Percentiles rank a stretch among this genome's conserved stretches.
These are phyloP conservation scores for Cerastoderma edule DNA, from an alignment of 2,888 invertebrate genomes.

Conservation along the genomic window DNA sequence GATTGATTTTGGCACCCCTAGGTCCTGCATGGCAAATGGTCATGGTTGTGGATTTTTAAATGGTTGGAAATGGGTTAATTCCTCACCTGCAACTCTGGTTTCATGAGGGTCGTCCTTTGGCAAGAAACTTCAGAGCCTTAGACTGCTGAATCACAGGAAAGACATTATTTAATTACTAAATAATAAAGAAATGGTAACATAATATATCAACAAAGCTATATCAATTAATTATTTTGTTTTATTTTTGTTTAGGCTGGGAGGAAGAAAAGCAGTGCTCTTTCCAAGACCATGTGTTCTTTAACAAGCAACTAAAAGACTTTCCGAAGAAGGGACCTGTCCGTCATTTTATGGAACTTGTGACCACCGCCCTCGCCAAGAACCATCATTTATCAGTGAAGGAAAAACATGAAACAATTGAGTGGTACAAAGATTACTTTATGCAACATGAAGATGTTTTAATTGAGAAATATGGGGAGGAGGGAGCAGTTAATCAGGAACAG, in stretches of 20 bases:
- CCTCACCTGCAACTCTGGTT: no score
- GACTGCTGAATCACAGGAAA: no score
- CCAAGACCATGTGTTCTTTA: slow-evolving; percentile 97
- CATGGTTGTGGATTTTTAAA: no score
- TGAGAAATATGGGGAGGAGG: slow-evolving; percentile 81
- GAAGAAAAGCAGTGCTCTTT: slow-evolving; percentile 89
- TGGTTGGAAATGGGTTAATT: no score
- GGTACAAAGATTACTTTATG: slow-evolving; percentile 96
- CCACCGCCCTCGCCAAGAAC: slow-evolving; percentile 96
- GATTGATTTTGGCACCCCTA: no score
- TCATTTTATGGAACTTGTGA: slow-evolving; percentile 98
- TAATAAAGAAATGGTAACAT: no score
- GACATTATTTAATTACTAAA: no score
- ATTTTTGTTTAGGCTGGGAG: slow-evolving; percentile 82
- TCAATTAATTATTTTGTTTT: no score
- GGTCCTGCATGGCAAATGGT: no score
- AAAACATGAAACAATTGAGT: slow-evolving; percentile 94
- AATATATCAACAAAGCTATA: no score
- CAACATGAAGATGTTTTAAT: slow-evolving; percentile 87
- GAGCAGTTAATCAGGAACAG: slow-evolving; percentile 18
- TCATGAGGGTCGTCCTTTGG: no score
- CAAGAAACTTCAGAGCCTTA: no score
- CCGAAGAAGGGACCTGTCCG: slow-evolving; percentile 95
- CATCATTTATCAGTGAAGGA: slow-evolving; percentile 94
- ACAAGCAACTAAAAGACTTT: slow-evolving; percentile 92